A percentile compares a stretch with the other conserved stretches of the same genome.
Evolutionary conservation across 2,888 invertebrate species (phyloP).

Genomic region (Lasioglossum oenotherae): DNA sequence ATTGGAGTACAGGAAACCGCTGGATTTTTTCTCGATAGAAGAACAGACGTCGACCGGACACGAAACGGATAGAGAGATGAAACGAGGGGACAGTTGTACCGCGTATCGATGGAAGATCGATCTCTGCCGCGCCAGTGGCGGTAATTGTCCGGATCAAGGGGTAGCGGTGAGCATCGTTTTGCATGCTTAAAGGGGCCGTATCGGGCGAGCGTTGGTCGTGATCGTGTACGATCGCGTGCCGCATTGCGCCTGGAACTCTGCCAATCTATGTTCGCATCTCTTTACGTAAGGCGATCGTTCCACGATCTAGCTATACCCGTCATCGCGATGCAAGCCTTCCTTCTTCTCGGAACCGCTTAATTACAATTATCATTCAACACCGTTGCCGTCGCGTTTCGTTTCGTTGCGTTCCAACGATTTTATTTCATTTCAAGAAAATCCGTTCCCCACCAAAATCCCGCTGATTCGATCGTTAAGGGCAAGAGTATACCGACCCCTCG

Average conservation of each 20-base stretch:
- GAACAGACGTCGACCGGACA: not conserved
- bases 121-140: constrained; percentile 6
- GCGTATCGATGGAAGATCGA: constrained; percentile 34
- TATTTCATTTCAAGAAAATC: not conserved
- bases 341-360: not conserved
- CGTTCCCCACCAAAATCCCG: not conserved
- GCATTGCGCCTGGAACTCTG: constrained; percentile 81
- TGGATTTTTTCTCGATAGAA: not conserved
- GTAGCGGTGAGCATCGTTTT: constrained; percentile 40
- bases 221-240: constrained; percentile 66
- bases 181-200: constrained; percentile 56
- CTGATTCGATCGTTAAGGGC: not conserved
- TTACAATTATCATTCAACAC: not conserved
- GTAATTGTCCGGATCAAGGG: constrained; percentile 40
- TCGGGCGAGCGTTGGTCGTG: constrained; percentile 17
- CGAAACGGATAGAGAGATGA: not conserved
- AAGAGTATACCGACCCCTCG: too few species aligned
- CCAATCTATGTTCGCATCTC: constrained; percentile 70
- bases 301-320: constrained; percentile 12
- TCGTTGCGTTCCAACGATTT: not conserved
- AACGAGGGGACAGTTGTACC: constrained; percentile 18
- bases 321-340: not conserved
- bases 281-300: constrained; percentile 61
- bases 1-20: not conserved
- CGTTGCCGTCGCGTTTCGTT: not conserved